A percentile compares a stretch with the other conserved stretches of the same genome.
Conservation (phyloP, 2,888 invertebrate species). For the Drosophila dives region DNA sequence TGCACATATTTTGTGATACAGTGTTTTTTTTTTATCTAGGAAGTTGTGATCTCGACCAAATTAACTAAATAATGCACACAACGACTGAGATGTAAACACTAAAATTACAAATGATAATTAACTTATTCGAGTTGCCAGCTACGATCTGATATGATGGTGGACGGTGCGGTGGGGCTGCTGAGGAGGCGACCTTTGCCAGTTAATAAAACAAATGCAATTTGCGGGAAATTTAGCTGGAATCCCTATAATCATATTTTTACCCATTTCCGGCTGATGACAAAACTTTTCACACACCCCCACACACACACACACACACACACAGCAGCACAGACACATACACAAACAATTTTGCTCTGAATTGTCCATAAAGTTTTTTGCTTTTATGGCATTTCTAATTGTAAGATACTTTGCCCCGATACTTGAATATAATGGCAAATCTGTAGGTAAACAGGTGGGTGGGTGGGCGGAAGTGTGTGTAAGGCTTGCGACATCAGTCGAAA, state of each 20-base stretch:
- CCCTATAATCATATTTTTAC: conserved; percentile 48
- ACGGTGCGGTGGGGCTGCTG: conserved; percentile 4
- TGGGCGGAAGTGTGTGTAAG: conserved; percentile 2
- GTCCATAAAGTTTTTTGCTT: conserved; percentile 57
- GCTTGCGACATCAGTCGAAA: conserved; percentile 23
- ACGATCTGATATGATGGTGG: background rate
- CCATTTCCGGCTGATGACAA: conserved; percentile 66
- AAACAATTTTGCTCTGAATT: conserved; percentile 40
- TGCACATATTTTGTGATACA: background rate
- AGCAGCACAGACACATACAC: conserved; percentile 33
- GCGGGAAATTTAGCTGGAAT: conserved; percentile 43
- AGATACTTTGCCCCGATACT: conserved; percentile 14
- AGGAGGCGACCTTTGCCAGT: conserved; percentile 31
- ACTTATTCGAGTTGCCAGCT: conserved; percentile 29
- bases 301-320: conserved; percentile 24
- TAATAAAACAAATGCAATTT: conserved; percentile 60
- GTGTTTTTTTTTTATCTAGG: conserved; percentile 1
- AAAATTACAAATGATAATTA: conserved; percentile 52
- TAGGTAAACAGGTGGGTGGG: background rate
- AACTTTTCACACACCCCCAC: conserved; percentile 65
- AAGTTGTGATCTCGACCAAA: background rate
- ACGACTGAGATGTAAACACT: conserved; percentile 7
- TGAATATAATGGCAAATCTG: conserved; percentile 12
- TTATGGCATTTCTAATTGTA: conserved; percentile 62
- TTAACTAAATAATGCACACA: conserved; percentile 27